Evolutionary conservation across 2,797 vertebrate species (phyloP).

Genomic region (Chloroceryle amazona): DNA sequence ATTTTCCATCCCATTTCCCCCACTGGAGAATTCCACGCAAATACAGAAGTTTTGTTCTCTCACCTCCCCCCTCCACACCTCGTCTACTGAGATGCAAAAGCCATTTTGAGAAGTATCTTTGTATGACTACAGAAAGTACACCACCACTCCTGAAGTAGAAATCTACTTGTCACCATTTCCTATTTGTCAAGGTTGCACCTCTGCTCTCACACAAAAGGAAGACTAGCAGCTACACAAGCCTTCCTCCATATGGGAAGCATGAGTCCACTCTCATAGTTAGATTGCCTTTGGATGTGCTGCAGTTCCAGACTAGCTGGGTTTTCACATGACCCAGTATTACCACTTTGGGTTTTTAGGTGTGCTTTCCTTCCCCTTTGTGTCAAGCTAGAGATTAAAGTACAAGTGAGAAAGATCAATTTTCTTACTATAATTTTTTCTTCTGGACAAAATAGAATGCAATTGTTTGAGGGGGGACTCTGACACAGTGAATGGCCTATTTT

Average conservation of each 20-base stretch:
- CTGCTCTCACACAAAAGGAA: background rate
- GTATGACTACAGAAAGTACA: background rate
- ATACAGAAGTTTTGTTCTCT: conserved; percentile 4
- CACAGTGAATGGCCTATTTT: background rate
- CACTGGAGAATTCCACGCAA: background rate
- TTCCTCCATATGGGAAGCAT: background rate
- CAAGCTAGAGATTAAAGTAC: background rate
- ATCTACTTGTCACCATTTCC: background rate
- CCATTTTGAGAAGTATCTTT: background rate
- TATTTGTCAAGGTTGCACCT: background rate
- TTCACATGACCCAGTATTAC: too few species aligned
- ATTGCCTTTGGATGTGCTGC: conserved; percentile 34
- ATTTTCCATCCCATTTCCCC: conserved; percentile 35
- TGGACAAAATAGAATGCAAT: too few species aligned
- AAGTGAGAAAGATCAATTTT: background rate
- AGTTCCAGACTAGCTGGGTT: conserved; percentile 47
- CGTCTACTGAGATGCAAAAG: background rate
- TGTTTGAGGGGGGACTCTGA: background rate
- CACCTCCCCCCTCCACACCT: background rate
- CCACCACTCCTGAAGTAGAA: background rate
- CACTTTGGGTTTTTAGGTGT: background rate
- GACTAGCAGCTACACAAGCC: background rate
- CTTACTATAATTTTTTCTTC: background rate
- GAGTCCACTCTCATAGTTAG: background rate
- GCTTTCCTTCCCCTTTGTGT: rapidly evolving